Percentiles rank a stretch among this genome's conserved stretches.
phyloP scores from a whole-genome alignment of 2,113 vertebrate species.

The Smithornis capensis region DNA sequence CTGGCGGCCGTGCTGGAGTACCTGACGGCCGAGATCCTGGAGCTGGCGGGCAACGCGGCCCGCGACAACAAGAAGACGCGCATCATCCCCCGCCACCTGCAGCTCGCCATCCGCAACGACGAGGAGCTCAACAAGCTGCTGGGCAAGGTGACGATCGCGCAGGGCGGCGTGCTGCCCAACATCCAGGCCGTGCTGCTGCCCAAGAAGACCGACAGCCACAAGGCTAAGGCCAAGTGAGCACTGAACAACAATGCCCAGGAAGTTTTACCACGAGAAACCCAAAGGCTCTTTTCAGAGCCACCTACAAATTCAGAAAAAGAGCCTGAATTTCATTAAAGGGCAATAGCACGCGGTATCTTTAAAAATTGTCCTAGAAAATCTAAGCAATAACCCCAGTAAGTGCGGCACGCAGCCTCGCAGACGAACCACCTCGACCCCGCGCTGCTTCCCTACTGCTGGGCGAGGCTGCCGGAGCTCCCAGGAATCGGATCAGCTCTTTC shows the following conservation, averaged over 20 bases:
- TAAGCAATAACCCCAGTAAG: not conserved
- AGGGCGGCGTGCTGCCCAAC: conserved; percentile 84
- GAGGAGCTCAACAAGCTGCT: conserved; percentile 85
- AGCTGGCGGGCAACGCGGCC: conserved; percentile 87
- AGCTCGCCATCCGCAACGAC: conserved; percentile 83
- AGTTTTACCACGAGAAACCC: not conserved
- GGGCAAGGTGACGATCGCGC: conserved; percentile 83
- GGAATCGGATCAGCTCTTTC: rapidly evolving
- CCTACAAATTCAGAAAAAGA: not conserved
- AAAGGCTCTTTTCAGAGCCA: conserved; percentile 29
- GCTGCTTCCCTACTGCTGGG: rapidly evolving
- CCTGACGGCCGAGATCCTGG: conserved; percentile 86
- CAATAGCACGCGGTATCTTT: rapidly evolving
- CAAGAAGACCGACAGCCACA: conserved; percentile 76
- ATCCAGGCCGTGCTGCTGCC: conserved; percentile 88
- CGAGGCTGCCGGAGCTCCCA: rapidly evolving
- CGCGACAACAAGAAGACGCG: conserved; percentile 81
- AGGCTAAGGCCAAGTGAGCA: conserved; percentile 46
- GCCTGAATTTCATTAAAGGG: not conserved
- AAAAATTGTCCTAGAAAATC: rapidly evolving
- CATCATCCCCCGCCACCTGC: not conserved
- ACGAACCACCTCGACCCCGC: rapidly evolving
- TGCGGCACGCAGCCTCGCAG: rapidly evolving
- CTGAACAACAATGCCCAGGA: rapidly evolving
- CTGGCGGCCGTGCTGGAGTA: conserved; percentile 82